Evolutionary conservation across 2,113 vertebrate species (phyloP).

Genomic region (Chamaetylas fuelleborni): DNA sequence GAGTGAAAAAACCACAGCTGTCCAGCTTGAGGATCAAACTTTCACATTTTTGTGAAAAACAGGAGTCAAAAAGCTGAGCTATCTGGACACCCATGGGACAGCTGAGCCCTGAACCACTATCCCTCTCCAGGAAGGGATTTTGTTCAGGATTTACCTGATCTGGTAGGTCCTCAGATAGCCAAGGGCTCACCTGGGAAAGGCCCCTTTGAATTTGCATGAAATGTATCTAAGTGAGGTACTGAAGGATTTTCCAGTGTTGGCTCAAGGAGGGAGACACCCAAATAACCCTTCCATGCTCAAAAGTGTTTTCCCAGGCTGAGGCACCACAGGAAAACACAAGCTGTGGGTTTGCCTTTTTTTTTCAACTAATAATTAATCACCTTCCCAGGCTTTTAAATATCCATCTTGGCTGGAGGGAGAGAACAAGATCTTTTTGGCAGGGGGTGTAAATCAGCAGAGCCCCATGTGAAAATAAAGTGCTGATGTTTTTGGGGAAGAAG

Average conservation of each 20-base stretch:
- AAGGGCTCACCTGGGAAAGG: neutral
- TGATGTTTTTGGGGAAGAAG: neutral
- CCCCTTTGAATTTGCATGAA: neutral
- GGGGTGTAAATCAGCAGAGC: neutral
- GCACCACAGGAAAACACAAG: accelerated
- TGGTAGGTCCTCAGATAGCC: neutral
- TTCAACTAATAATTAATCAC: neutral
- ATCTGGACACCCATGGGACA: accelerated
- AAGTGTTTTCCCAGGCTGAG: neutral
- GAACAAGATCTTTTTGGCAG: neutral
- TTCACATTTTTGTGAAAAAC: neutral
- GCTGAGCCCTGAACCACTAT: neutral
- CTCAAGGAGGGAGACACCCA: neutral
- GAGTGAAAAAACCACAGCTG: neutral
- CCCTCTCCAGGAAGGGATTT: neutral
- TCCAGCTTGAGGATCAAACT: neutral
- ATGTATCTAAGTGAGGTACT: neutral
- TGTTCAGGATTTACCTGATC: neutral
- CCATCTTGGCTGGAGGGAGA: neutral
- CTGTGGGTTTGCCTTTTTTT: neutral
- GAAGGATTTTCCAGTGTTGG: neutral
- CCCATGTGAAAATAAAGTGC: neutral
- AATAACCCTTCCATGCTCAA: neutral
- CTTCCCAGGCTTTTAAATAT: neutral
- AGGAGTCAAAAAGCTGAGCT: neutral